Evolutionary conservation across 2,797 vertebrate genomes (phyloP), one percentile per base, ranked within the genome.

Genomic region (Spinus pinus): DNA sequence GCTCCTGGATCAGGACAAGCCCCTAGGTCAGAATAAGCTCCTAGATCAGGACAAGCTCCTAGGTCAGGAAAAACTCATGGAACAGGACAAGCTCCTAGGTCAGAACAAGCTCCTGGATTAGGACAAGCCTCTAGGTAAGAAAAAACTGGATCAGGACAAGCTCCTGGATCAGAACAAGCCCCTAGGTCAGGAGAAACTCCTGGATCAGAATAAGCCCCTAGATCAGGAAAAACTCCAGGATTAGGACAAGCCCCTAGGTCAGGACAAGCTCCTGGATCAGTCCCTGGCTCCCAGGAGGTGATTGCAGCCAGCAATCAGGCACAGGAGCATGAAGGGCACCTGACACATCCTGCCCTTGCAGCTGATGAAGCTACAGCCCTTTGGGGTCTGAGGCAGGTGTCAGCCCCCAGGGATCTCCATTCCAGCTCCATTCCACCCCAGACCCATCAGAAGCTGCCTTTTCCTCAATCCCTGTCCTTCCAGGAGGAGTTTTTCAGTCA

Each of bases 131-230:
- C 21, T 78, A 42, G 19, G 42, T 42, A 42, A 42, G 41, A 42
- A 42, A 42, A 42, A 42, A 17, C 17, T 42, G 1, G 13, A 2
- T 12, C 18, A n/a, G 23, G 23, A 31, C 4, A 21, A 33, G 5
- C 22, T 30, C 20, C 72, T n/a, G 2, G 8, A 0, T 0, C 1
- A 64, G 64, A 25, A 60, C 12, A 11, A 12, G 11, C 28, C 1
- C 22, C 30, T 1, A 0, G 41, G 0, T 8, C 10, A 54, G n/a
- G 4, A 46, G 0, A 44, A 25, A 0, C 41, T 8, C 17, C 35
- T 49, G 0, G 7, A 1, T 0, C 1, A 41, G 31, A 12, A 8
- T 39, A 11, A 12, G 11, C 24, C 1, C 14, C 27, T 1, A 0
- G 41, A 1, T 0, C 1, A 41, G 33, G 21, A 8, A 3, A 66